Base-by-base conservation (phyloP, 2,888 invertebrate species). In the Gandaritis pyraliata region DNA sequence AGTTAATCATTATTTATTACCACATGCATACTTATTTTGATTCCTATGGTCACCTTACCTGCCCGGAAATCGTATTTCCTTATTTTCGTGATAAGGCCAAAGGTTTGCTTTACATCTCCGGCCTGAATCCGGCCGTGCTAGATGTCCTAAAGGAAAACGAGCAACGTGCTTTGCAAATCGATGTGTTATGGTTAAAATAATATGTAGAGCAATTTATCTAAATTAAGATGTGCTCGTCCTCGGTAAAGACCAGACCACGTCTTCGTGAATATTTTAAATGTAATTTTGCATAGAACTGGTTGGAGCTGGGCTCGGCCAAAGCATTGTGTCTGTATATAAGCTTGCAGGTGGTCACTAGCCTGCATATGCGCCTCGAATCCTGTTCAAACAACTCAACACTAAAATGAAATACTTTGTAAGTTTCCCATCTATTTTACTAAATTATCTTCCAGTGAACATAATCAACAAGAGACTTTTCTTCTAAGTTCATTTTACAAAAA, bases 371-470 rank as follows among this genome's bases (percentile, higher is more conserved):
- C 58, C 60, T 61, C 45, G 70, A 65, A 59, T 71, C 66, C 64
- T 71, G 67, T 61, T 53, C 57, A 48, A 50, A 46, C 64, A 67
- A 51, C 52, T 58, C 58, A 50, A 61, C 54, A 46, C 56, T 68
- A 75, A 74, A 69, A 87, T 87, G 87, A 86, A 84, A 78, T 73
- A 77, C 57, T 69, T 83, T 58, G 87, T 87, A 73, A 87, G 87
- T 85, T 58, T 58, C 12, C 12, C 10, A 23, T 33, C 43, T 56
- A 18, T 38, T 36, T 10, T 30, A 61, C 38, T 12, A 38, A 38
- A 38, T n/a, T 38, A 38, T 4, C 16, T 41, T 11, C 10, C 10
- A 43, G 16, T 43, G 2, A 16, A 16, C 11, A 1, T 1, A 16
- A 16, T 1, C 10, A 16, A 43, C 16, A 16, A 11, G n/a, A n/a